A percentile compares a stretch with the other conserved stretches of the same genome.
Conservation (phyloP, 2,888 invertebrate species). For the Nomada ferruginata region DNA sequence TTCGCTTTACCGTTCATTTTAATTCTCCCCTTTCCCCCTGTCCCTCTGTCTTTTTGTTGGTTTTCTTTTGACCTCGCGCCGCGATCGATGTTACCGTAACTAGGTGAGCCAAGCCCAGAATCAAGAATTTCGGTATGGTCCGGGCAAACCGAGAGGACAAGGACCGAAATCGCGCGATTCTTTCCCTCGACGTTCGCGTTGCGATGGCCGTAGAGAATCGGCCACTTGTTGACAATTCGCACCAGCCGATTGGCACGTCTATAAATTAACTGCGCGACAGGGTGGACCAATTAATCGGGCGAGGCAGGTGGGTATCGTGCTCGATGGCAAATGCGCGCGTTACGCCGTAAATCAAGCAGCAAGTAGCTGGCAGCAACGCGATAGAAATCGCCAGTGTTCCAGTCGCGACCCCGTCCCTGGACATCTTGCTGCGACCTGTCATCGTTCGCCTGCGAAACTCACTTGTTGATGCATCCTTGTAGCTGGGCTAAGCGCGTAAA, state of each 20-base stretch:
- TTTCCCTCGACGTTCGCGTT: neutral
- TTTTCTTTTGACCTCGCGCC: neutral
- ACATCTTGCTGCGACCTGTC: conserved; percentile 24
- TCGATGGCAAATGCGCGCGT: conserved; percentile 38
- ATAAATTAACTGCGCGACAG: conserved; percentile 66
- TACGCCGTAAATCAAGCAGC: conserved; percentile 62
- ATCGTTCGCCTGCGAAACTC: conserved; percentile 3
- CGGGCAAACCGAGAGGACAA: neutral
- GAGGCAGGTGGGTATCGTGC: conserved; percentile 47
- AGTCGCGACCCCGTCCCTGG: neutral
- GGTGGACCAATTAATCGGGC: conserved; percentile 67
- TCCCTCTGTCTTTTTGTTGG: neutral
- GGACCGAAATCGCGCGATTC: neutral
- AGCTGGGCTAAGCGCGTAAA: neutral
- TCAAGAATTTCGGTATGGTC: neutral
- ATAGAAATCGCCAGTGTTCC: neutral
- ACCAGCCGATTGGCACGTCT: conserved; percentile 59
- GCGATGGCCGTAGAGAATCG: conserved; percentile 40
- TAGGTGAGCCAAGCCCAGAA: neutral
- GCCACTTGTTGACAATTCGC: conserved; percentile 70
- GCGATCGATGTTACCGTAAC: conserved; percentile 27
- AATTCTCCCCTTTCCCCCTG: neutral
- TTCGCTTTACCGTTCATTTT: conserved; percentile 26
- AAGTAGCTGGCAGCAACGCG: conserved; percentile 16
- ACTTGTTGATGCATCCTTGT: conserved; percentile 26